Evolutionary conservation across 2,888 invertebrate genomes (phyloP).

Genomic region (Cyclophora punctaria): DNA sequence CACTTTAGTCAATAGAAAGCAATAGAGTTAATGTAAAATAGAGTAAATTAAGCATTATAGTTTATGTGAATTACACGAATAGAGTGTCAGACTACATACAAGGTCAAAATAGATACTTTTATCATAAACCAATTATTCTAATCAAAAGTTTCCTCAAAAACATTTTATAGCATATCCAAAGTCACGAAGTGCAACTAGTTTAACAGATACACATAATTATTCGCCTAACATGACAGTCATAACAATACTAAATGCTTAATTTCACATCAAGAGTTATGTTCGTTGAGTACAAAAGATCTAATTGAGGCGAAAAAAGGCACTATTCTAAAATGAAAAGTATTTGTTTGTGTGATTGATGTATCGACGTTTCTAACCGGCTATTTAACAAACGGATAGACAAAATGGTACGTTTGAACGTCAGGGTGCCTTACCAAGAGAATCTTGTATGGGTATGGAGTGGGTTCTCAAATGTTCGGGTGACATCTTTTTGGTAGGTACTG

Average conservation of each 20-base stretch:
- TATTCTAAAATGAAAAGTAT: constrained; percentile 48
- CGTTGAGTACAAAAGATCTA: constrained; percentile 64
- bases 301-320: constrained; percentile 67
- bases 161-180: too few relatives aligned
- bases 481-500: too few relatives aligned
- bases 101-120: too few relatives aligned
- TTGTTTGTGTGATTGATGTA: constrained; percentile 70
- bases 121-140: too few relatives aligned
- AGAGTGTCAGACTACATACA: too few relatives aligned
- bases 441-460: constrained; percentile 36
- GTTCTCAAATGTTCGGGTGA: constrained; percentile 34
- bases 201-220: constrained; percentile 21
- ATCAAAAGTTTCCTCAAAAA: too few relatives aligned
- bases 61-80: too few relatives aligned
- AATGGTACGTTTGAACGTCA: constrained; percentile 54
- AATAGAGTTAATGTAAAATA: too few relatives aligned
- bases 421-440: constrained; percentile 49
- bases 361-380: constrained; percentile 64
- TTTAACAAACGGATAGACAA: constrained; percentile 73
- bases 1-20: too few relatives aligned
- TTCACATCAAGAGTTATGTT: constrained; percentile 51
- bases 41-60: too few relatives aligned
- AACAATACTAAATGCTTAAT: constrained; percentile 36
- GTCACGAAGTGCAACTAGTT: too few relatives aligned
- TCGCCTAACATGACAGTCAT: constrained; percentile 36